These are phyloP conservation scores for Drosophila subobscura DNA, from an alignment of 1,140 invertebrate species.

Conservation along the genomic window DNA sequence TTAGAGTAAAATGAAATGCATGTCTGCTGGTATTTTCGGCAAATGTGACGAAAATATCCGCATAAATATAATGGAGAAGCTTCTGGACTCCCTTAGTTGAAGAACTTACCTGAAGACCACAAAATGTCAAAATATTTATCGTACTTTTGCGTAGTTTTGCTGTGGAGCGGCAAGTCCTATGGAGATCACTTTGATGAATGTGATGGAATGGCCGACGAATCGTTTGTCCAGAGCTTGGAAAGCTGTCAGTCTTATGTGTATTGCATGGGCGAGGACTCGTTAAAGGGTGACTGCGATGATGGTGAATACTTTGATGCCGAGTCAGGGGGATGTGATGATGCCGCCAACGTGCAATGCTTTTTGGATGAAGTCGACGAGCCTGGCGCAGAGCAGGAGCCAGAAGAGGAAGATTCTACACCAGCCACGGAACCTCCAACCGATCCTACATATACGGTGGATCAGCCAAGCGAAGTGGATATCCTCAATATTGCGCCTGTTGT, in stretches of 20 bases:
- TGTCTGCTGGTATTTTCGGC: constrained; percentile 34
- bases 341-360: constrained; percentile 66
- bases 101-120: constrained; percentile 20
- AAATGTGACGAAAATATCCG: background rate
- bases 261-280: constrained; percentile 70
- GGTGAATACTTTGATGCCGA: constrained; percentile 69
- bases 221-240: constrained; percentile 64
- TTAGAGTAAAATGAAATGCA: constrained; percentile 74
- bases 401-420: constrained; percentile 26
- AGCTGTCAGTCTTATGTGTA: constrained; percentile 74
- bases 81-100: constrained; percentile 41
- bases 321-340: constrained; percentile 56
- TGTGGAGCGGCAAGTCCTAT: constrained; percentile 6
- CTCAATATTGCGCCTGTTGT: constrained; percentile 59
- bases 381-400: constrained; percentile 26
- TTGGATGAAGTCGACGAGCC: constrained; percentile 66
- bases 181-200: constrained; percentile 69
- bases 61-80: constrained; percentile 54
- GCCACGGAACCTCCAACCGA: constrained; percentile 15
- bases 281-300: constrained; percentile 58
- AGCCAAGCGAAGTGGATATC: constrained; percentile 42
- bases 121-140: constrained; percentile 55
- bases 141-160: constrained; percentile 22
- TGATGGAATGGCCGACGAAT: constrained; percentile 32
- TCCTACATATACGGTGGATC: constrained; percentile 30